phyloP scores from a whole-genome alignment of 2,113 vertebrate species.

The Xyliphius kryptos region DNA sequence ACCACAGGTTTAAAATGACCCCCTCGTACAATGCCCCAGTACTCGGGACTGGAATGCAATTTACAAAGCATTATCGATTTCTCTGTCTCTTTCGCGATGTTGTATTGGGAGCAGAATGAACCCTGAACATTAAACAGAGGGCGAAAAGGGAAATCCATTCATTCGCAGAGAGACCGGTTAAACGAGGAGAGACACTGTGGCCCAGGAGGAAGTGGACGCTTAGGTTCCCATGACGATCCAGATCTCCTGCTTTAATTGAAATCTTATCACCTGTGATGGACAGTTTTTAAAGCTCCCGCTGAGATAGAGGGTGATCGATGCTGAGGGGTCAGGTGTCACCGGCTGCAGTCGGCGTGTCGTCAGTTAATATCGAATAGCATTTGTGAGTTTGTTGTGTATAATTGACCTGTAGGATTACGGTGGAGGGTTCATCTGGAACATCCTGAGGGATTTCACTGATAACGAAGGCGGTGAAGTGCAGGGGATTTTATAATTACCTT shows the following conservation, averaged over 20 bases:
- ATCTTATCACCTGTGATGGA: constrained; percentile 48
- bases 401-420: constrained; percentile 18
- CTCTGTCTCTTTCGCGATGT: constrained; percentile 35
- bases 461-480: too few species aligned
- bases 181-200: constrained; percentile 42
- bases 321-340: constrained; percentile 8
- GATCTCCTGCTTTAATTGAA: constrained; percentile 62
- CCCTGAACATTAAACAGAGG: constrained; percentile 33
- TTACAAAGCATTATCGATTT: constrained; percentile 50
- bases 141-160: constrained; percentile 55
- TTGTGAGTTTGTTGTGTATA: constrained; percentile 10
- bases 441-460: not conserved
- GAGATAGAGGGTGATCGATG: constrained; percentile 28
- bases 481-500: too few species aligned
- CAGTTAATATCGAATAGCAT: constrained; percentile 6
- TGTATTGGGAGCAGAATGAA: constrained; percentile 46
- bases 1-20: constrained; percentile 25
- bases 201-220: constrained; percentile 44
- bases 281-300: constrained; percentile 43
- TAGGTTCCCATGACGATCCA: constrained; percentile 51
- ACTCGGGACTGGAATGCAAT: constrained; percentile 35
- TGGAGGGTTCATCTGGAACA: constrained; percentile 6
- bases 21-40: constrained; percentile 35
- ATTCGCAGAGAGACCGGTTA: constrained; percentile 52
- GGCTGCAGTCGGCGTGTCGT: constrained; percentile 3